These are phyloP conservation scores for Hyphantria cunea DNA, from an alignment of 1,140 invertebrate genomes.

Conservation along the genomic window DNA sequence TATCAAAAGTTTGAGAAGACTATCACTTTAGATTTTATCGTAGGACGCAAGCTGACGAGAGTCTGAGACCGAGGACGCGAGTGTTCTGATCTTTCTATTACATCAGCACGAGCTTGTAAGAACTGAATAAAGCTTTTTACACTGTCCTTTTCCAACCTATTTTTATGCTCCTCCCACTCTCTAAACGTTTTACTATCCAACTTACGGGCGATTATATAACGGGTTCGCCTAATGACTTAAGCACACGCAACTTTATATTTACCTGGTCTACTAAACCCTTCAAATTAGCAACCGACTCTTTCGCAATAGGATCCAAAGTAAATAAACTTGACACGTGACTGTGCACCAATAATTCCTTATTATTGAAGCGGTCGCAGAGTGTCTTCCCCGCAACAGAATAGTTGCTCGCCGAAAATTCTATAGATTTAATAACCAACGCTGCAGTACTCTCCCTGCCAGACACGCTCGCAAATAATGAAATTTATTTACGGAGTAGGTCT, in stretches of 20 bases:
- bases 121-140: too few species aligned
- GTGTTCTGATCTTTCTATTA: too few species aligned
- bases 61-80: too few species aligned
- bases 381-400: constrained; percentile 8
- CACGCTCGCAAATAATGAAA: constrained; percentile 12
- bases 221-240: constrained; percentile 1
- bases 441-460: constrained; percentile 12
- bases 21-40: too few species aligned
- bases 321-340: constrained; percentile 2
- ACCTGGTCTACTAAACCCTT: background rate
- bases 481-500: constrained; percentile 1
- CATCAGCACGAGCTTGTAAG: too few species aligned
- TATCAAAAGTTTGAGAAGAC: too few species aligned
- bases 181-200: constrained; percentile 6
- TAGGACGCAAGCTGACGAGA: too few species aligned
- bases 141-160: constrained; percentile 2
- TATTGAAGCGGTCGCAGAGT: constrained; percentile 6
- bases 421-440: constrained; percentile 5
- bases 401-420: constrained; percentile 7
- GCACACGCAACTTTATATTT: constrained; percentile 1
- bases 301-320: background rate
- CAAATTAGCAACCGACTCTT: constrained; percentile 4
- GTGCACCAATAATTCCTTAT: constrained; percentile 1
- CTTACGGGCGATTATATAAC: background rate
- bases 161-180: constrained; percentile 10